phyloP scores from a whole-genome alignment of 2,113 vertebrate species.

The Connochaetes taurinus region DNA sequence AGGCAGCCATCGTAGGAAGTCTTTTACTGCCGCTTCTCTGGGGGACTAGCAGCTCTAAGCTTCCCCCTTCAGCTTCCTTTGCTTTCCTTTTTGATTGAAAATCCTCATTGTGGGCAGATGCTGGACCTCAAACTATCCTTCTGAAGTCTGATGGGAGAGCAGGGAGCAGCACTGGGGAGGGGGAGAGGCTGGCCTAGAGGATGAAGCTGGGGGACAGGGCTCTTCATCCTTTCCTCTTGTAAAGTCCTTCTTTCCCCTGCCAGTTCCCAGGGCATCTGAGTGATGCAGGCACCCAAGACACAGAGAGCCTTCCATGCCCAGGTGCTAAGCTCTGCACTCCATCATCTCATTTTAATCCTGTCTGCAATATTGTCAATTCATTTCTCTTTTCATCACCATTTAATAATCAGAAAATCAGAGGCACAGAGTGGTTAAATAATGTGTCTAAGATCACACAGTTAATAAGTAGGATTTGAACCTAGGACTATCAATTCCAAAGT shows the following conservation, averaged over 20 bases:
- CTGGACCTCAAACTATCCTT: not conserved
- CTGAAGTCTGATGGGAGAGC: not conserved
- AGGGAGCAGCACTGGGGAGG: not conserved
- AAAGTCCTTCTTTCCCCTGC: not conserved
- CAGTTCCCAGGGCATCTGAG: not conserved
- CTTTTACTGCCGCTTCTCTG: not conserved
- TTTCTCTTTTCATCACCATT: not conserved
- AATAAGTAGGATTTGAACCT: not conserved
- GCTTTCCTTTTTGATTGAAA: not conserved
- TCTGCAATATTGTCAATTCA: not conserved
- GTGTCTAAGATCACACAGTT: not conserved
- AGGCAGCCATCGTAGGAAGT: fast-evolving
- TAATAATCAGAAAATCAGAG: not conserved
- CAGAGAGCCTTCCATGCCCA: not conserved
- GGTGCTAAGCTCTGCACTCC: not conserved
- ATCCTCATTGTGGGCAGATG: not conserved
- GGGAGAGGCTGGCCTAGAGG: not conserved
- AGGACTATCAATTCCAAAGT: not conserved
- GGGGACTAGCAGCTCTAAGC: not conserved
- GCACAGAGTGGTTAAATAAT: not conserved
- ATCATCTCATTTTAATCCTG: not conserved
- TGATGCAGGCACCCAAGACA: not conserved
- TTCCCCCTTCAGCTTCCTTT: not conserved
- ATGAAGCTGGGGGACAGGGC: not conserved
- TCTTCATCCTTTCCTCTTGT: not conserved